Evolutionary conservation across 2,797 vertebrate species (phyloP).

Genomic region (Momotus momota): DNA sequence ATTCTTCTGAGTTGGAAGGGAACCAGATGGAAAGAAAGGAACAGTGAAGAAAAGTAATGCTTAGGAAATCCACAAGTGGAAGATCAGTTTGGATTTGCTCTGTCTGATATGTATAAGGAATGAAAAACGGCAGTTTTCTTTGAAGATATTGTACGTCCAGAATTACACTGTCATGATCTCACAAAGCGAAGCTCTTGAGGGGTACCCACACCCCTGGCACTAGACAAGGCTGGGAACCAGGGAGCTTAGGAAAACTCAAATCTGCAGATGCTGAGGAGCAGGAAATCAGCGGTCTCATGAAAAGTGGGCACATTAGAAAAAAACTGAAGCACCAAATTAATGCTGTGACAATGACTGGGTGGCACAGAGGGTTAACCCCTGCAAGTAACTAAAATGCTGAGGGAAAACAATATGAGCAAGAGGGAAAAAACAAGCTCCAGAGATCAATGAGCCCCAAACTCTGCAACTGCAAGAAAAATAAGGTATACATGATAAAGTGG

Average conservation of each 20-base stretch:
- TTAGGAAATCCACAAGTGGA: not conserved
- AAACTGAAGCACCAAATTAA: not conserved
- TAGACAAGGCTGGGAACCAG: fast-evolving
- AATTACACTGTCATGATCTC: not conserved
- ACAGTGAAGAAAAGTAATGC: not conserved
- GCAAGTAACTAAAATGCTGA: not conserved
- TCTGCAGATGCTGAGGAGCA: not conserved
- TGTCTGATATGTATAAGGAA: not conserved
- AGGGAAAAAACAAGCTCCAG: not conserved
- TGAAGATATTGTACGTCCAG: not conserved
- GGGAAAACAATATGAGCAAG: not conserved
- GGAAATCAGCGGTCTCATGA: not conserved
- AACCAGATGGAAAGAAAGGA: not conserved
- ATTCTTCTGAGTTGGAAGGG: not conserved
- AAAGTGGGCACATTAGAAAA: not conserved
- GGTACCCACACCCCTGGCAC: not conserved
- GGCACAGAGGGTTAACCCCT: not conserved
- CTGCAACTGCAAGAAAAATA: not conserved
- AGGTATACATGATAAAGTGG: not conserved
- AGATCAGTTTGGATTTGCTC: not conserved
- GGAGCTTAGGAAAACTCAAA: not conserved
- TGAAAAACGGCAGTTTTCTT: not conserved
- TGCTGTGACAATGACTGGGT: not conserved
- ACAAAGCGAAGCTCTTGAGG: not conserved
- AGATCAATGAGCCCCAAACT: not conserved